Percentiles rank a stretch among this genome's conserved stretches.
Conservation (phyloP, 23 tunicate genomes). For the Phallusia fumigata region DNA sequence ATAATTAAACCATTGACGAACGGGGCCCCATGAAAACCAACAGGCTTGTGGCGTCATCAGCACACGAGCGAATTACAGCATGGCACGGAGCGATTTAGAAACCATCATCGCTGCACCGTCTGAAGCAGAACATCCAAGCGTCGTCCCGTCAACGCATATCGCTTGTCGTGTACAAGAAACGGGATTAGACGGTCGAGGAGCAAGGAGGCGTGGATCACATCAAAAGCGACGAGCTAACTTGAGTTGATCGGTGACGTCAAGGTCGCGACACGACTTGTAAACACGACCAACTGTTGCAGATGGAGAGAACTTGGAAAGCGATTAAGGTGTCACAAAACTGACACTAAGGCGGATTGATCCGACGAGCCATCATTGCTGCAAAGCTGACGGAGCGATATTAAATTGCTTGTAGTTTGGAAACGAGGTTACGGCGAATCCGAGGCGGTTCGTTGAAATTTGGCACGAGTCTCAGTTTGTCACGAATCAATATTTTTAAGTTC, state of each 20-base stretch:
- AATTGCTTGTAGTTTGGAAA: not conserved
- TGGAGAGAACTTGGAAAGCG: slow-evolving; percentile 9
- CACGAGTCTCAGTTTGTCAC: not conserved
- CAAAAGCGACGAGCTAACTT: not conserved
- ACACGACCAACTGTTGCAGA: not conserved
- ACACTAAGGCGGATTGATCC: not conserved
- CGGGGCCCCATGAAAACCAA: not conserved
- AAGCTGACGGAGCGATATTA: not conserved
- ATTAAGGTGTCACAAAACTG: not conserved
- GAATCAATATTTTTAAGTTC: not conserved
- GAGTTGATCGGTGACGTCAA: slow-evolving; percentile 4
- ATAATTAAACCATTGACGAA: too few species aligned
- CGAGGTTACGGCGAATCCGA: not conserved
- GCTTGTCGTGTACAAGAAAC: not conserved
- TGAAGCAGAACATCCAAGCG: not conserved
- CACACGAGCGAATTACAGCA: not conserved
- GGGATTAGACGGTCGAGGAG: not conserved
- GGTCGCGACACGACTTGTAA: slow-evolving; percentile 12
- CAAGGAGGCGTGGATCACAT: not conserved
- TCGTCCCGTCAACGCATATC: not conserved
- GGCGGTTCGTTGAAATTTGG: not conserved
- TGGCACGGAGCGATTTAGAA: not conserved
- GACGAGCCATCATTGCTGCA: not conserved
- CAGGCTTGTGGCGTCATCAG: not conserved
- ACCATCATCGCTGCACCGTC: not conserved